phyloP scores from a whole-genome alignment of 2,797 vertebrate genomes.

The Lemur catta region DNA sequence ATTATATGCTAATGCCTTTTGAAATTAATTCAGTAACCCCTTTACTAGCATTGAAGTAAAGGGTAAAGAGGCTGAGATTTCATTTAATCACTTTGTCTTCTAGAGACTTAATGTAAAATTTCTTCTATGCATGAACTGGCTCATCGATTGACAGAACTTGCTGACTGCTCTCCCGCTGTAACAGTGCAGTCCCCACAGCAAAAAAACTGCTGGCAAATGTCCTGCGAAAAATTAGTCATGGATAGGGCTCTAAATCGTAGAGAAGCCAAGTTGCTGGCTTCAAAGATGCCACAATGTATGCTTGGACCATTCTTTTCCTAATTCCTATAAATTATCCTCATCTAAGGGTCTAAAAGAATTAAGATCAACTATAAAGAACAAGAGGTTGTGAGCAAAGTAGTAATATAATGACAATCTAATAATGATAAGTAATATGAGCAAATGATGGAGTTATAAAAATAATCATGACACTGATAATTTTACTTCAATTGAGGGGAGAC shows the following conservation, averaged over 20 bases:
- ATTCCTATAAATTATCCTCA: neutral
- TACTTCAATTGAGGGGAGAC: neutral
- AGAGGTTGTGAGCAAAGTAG: neutral
- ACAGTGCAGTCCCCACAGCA: neutral
- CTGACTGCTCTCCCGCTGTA: neutral
- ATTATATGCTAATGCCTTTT: slow-evolving; percentile 63
- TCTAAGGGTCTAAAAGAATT: neutral
- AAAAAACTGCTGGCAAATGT: too few relatives aligned
- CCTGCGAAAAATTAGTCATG: accelerated
- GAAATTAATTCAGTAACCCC: slow-evolving; percentile 57
- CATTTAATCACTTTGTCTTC: slow-evolving; percentile 57
- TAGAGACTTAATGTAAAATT: neutral
- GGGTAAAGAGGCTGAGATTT: slow-evolving; percentile 33
- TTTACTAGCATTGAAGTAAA: neutral
- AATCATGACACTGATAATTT: neutral
- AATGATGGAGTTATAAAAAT: neutral
- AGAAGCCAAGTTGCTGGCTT: neutral
- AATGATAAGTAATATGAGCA: neutral
- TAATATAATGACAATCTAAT: neutral
- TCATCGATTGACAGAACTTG: neutral
- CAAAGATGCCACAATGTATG: neutral
- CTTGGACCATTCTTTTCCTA: neutral
- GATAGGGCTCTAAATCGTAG: neutral
- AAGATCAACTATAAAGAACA: neutral
- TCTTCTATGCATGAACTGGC: neutral